These are phyloP conservation scores for Ptilodon capucinus DNA, from an alignment of 2,888 invertebrate genomes.

Conservation along the genomic window DNA sequence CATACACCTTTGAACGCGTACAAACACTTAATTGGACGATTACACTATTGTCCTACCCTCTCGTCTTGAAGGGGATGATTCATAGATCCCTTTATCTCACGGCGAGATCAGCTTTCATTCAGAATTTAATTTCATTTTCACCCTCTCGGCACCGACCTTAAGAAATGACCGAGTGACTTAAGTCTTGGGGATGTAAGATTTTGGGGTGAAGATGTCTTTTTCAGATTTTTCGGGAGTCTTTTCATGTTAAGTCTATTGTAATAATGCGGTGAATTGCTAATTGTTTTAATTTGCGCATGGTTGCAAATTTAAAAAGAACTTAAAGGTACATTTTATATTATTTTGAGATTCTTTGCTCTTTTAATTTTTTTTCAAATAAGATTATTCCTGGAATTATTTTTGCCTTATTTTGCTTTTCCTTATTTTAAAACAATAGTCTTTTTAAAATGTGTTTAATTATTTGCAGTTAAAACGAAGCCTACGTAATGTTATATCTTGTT, in stretches of 20 bases:
- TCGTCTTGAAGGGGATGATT: constrained; percentile 67
- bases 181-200: constrained; percentile 53
- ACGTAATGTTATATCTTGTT: no score
- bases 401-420: no score
- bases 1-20: constrained; percentile 56
- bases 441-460: no score
- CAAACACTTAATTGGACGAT: constrained; percentile 79
- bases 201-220: constrained; percentile 53
- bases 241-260: constrained; percentile 12
- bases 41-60: constrained; percentile 78
- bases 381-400: no score
- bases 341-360: not conserved
- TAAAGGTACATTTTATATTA: no score
- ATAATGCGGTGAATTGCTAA: constrained; percentile 7
- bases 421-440: no score
- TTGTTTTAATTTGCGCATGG: not conserved
- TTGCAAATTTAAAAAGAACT: no score
- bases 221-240: constrained; percentile 32
- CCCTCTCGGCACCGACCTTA: constrained; percentile 64
- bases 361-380: not conserved
- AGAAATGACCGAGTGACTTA: constrained; percentile 76
- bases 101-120: constrained; percentile 73
- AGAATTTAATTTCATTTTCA: constrained; percentile 81
- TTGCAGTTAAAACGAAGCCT: no score
- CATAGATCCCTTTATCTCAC: constrained; percentile 73